Evolutionary conservation across 2,113 vertebrate genomes (phyloP).

Genomic region (Nycticryphes semicollaris): DNA sequence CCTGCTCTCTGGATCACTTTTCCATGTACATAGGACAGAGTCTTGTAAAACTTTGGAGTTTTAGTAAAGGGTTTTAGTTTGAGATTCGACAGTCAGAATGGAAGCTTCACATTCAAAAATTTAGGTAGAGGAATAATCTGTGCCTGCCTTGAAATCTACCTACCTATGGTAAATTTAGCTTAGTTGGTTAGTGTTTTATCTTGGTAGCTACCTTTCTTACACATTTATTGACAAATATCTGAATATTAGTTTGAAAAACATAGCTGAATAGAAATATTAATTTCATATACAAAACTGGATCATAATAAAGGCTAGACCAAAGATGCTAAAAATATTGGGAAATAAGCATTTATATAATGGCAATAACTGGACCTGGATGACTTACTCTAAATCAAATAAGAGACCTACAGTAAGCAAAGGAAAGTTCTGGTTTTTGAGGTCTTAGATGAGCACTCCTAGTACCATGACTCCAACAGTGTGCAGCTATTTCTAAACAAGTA

Average conservation of each 20-base stretch:
- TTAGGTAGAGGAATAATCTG: background rate
- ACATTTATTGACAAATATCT: background rate
- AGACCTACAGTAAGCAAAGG: rapidly evolving
- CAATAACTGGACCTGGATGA: background rate
- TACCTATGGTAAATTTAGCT: background rate
- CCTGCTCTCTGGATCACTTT: background rate
- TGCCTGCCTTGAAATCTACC: background rate
- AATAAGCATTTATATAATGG: background rate
- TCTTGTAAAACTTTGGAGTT: background rate
- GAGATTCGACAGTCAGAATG: background rate
- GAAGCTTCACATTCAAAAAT: background rate
- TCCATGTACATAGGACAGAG: background rate
- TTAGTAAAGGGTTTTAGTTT: background rate
- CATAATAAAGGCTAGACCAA: background rate
- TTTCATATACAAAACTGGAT: background rate
- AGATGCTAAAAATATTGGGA: background rate
- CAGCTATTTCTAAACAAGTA: background rate
- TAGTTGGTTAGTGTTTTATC: background rate
- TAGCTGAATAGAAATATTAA: background rate
- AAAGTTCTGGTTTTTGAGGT: background rate
- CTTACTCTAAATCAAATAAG: background rate
- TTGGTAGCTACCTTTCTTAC: background rate
- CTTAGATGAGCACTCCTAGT: background rate
- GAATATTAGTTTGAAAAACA: background rate
- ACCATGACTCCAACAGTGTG: rapidly evolving